Conservation (phyloP, 2,888 invertebrate species). For the Desoria tigrina region DNA sequence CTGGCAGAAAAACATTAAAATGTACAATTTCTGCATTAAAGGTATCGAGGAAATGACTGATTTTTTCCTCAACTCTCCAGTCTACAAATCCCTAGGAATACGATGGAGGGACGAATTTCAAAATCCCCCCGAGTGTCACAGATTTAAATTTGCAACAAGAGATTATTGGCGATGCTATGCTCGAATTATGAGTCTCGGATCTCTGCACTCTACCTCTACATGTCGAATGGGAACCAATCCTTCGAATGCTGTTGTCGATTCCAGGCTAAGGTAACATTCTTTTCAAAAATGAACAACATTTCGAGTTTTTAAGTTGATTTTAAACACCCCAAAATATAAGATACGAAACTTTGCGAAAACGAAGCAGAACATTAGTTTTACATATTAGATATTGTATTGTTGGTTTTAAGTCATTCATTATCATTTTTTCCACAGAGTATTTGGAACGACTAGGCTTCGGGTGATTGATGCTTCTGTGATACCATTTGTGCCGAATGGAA, state of each 20-base stretch:
- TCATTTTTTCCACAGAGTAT: constrained; percentile 22
- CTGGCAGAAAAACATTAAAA: not conserved
- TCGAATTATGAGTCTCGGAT: not conserved
- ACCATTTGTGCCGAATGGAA: constrained; percentile 30
- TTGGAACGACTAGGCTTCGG: constrained; percentile 22
- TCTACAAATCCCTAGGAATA: constrained; percentile 23
- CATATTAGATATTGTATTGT: no score
- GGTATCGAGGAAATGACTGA: constrained; percentile 29
- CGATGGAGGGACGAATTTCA: constrained; percentile 13
- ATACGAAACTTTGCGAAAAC: no score
- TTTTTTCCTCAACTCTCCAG: constrained; percentile 29
- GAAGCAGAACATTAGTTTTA: no score
- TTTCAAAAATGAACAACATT: not conserved
- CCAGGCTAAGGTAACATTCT: constrained; percentile 30
- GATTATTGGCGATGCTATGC: constrained; percentile 35
- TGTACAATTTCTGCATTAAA: no score
- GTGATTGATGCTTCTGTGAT: constrained; percentile 32
- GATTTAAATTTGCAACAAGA: constrained; percentile 6
- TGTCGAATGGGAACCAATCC: constrained; percentile 37
- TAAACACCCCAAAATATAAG: no score
- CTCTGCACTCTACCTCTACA: constrained; percentile 30
- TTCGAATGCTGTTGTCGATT: constrained; percentile 29
- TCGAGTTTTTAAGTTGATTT: not conserved
- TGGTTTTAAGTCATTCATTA: no score
- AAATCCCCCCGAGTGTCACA: not conserved